These are phyloP conservation scores for Cheilosia scutellata DNA, from an alignment of 2,888 invertebrate genomes.

Conservation along the genomic window DNA sequence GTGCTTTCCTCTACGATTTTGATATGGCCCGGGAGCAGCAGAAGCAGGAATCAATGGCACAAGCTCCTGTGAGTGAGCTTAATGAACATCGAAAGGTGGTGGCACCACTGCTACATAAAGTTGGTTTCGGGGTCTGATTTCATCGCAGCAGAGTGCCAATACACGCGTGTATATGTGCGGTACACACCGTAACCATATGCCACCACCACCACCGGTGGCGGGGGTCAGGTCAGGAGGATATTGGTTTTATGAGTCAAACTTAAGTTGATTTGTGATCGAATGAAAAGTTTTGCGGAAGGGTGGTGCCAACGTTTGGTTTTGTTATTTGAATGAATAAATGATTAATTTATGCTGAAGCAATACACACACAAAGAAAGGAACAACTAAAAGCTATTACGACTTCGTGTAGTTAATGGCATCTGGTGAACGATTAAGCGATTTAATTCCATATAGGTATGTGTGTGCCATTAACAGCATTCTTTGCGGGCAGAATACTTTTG, in stretches of 20 bases:
- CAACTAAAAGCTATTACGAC: neutral
- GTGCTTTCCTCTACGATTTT: constrained; percentile 25
- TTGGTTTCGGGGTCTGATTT: constrained; percentile 53
- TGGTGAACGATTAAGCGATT: constrained; percentile 43
- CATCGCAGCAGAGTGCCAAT: constrained; percentile 47
- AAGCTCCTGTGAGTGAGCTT: constrained; percentile 36
- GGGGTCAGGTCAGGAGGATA: constrained; percentile 51
- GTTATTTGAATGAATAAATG: constrained; percentile 61
- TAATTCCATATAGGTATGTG: constrained; percentile 20
- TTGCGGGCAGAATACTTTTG: constrained; percentile 15
- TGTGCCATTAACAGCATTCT: constrained; percentile 44
- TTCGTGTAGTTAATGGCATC: constrained; percentile 46
- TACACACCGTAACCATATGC: constrained; percentile 15
- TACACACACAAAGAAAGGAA: neutral
- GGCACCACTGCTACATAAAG: constrained; percentile 36
- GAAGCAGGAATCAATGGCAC: neutral
- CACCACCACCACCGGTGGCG: neutral
- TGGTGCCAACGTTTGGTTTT: constrained; percentile 4
- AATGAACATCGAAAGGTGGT: constrained; percentile 67
- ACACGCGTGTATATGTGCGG: constrained; percentile 28
- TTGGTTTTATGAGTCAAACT: constrained; percentile 68
- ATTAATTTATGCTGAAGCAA: constrained; percentile 63
- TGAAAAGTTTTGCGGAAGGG: constrained; percentile 1
- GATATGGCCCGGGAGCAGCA: constrained; percentile 31
- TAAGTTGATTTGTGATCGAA: constrained; percentile 69